Base-by-base conservation (phyloP, 2,797 vertebrate genomes). In the Melanotaenia nigrans region DNA sequence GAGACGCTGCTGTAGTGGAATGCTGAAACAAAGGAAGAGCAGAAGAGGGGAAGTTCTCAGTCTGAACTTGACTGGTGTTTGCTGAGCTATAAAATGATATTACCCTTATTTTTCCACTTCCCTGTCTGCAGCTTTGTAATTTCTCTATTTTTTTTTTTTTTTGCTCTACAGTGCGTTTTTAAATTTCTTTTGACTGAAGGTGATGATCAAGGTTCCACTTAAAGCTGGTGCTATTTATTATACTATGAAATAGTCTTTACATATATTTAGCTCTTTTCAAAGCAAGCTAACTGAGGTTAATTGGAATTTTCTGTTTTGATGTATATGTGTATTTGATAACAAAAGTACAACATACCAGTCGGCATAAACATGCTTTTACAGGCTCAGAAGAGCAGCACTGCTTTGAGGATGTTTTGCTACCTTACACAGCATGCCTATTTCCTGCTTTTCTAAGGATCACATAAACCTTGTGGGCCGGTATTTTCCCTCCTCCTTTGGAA, bases 371-470 rank as follows among this genome's bases (percentile, higher is more conserved):
- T 3, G 13, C 70, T 30, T 22, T 72, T 67, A 56, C 40, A 38
- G 51, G 14, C 58, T 75, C 54, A 74, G 58, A 59, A 42, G 49
- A 55, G 40, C 45, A 63, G 54, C 36, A 0, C n/a, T 47, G 56
- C 69, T 81, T 63, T 69, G 71, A 83, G 82, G 83, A 85, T 82
- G 79, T 87, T 88, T 76, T 81, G 60, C 68, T 71, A 61, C 75
- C 84, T 78, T 60, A 30, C 86, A 53, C 88, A 45, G 69, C 82
- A 32, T 57, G 83, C 84, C 76, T 63, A 47, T 81, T 89, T 90
- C 88, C 89, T 90, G 83, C 81, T 78, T 81, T 81, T 85, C 54
- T 66, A 75, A 58, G 65, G 81, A 87, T 89, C 83, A 83, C 74
- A 75, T 72, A 79, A 78, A 74, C 78, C 49, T 59, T 62, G 65